Base-by-base conservation (phyloP, 2,888 invertebrate genomes). In the Polydrusus cervinus region DNA sequence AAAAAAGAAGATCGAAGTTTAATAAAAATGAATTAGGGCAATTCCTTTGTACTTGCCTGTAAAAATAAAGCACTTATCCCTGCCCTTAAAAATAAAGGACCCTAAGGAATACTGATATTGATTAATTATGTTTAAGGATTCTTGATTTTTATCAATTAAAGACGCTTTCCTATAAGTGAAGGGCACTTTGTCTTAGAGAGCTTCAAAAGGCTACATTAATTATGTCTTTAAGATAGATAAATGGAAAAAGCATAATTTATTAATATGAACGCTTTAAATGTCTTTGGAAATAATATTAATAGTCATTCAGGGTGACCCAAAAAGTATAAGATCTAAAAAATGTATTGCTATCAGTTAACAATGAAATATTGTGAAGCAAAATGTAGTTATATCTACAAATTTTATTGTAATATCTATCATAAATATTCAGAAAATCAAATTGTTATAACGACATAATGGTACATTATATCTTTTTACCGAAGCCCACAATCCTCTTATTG, bases 111-210 rank as follows among this genome's bases (percentile, higher is more conserved):
- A 43, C 40, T 11, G 61, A 61, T 61, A 61, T 61, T 40, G 61
- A 61, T 61, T 61, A 43, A 43, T 61, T 18, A 61, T 13, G 18
- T 11, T 61, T 61, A 40, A 61, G 61, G 13, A 43, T 40, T 61
- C 40, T 40, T 30, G 40, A 61, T 61, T 61, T 60, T 40, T 34
- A 61, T 61, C 61, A 61, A 40, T 61, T 61, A 61, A 61, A 20
- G 16, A 61, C 16, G 13, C 40, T 51, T 51, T 9, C 20, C 18
- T 5, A 51, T 51, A 51, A 51, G 18, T 20, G 10, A 51, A 20
- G 10, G 5, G 18, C 11, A 10, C 20, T 51, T 51, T 51, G 51
- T 51, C 20, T 10, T 20, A 20, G 8, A 11, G 20, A 51, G 20
- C 51, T 51, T 11, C 11, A 51, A 51, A 51, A 51, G 47, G 47